Conservation (phyloP, 2,113 vertebrate species). For the Craseonycteris thonglongyai region DNA sequence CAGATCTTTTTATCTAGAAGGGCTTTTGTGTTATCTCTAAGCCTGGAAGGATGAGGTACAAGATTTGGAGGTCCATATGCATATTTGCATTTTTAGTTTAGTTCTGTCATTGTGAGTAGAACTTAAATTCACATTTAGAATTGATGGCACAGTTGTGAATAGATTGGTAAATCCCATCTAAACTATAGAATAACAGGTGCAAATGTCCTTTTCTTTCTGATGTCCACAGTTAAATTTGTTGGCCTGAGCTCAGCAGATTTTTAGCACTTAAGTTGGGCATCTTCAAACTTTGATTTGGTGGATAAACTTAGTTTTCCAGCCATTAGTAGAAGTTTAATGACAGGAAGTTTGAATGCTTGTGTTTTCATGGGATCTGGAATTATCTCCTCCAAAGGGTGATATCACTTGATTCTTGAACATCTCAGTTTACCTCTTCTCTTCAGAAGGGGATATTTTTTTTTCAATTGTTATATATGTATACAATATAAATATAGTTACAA, state of each 20-base stretch:
- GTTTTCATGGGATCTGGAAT: background rate
- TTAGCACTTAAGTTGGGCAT: background rate
- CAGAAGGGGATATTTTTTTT: background rate
- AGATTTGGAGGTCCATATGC: background rate
- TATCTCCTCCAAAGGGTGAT: background rate
- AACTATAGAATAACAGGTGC: background rate
- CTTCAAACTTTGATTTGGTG: background rate
- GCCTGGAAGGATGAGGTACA: background rate
- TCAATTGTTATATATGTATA: background rate
- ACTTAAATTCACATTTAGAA: background rate
- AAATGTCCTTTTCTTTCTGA: background rate
- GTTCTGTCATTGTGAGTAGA: background rate
- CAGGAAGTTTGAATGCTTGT: background rate
- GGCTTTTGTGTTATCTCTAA: background rate
- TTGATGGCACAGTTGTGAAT: background rate
- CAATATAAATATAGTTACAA: background rate
- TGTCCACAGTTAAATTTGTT: background rate
- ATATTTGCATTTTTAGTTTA: background rate
- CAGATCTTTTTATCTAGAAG: background rate
- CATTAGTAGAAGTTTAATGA: background rate
- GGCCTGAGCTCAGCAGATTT: background rate
- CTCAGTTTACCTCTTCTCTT: background rate
- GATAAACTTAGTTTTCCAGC: background rate
- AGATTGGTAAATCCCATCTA: background rate
- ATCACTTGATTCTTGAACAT: background rate